Percentiles rank a stretch among this genome's conserved stretches.
Evolutionary conservation across 2,797 vertebrate species (phyloP).

Genomic region (Brachyrhaphis roseni): DNA sequence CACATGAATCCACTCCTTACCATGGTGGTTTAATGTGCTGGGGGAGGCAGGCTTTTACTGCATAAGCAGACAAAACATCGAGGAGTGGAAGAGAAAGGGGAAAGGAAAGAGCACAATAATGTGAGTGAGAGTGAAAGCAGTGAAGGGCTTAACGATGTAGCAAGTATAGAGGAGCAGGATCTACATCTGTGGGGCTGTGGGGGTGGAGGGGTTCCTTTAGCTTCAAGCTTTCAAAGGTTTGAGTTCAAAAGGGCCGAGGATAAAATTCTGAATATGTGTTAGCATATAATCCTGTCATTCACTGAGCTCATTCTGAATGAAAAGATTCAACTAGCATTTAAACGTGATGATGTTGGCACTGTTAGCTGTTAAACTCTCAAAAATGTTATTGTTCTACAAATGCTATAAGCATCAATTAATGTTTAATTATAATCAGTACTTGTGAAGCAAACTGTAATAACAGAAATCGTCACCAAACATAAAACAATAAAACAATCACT

Average conservation of each 20-base stretch:
- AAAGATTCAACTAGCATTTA: not conserved
- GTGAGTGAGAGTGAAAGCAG: conserved; percentile 19
- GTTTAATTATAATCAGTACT: not conserved
- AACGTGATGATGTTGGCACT: not conserved
- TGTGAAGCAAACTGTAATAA: not conserved
- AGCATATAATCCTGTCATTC: not conserved
- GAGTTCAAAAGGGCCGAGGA: not conserved
- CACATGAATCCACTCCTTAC: conserved; percentile 46
- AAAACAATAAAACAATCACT: not conserved
- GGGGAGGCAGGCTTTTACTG: conserved; percentile 46
- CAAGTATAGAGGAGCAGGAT: conserved; percentile 5
- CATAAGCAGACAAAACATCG: conserved; percentile 62
- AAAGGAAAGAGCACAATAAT: conserved; percentile 14
- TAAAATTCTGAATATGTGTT: not conserved
- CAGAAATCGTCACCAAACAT: not conserved
- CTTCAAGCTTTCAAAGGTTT: not conserved
- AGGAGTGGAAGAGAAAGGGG: conserved; percentile 9
- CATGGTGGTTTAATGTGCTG: conserved; percentile 40
- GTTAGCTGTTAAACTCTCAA: not conserved
- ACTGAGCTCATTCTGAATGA: not conserved
- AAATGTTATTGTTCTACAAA: not conserved
- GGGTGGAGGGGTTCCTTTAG: too few species aligned
- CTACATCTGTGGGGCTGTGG: not conserved
- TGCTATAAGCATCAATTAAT: not conserved
- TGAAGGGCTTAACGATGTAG: conserved; percentile 4